Evolutionary conservation across 2,113 vertebrate species (phyloP).

Genomic region (Eupsittula cactorum): DNA sequence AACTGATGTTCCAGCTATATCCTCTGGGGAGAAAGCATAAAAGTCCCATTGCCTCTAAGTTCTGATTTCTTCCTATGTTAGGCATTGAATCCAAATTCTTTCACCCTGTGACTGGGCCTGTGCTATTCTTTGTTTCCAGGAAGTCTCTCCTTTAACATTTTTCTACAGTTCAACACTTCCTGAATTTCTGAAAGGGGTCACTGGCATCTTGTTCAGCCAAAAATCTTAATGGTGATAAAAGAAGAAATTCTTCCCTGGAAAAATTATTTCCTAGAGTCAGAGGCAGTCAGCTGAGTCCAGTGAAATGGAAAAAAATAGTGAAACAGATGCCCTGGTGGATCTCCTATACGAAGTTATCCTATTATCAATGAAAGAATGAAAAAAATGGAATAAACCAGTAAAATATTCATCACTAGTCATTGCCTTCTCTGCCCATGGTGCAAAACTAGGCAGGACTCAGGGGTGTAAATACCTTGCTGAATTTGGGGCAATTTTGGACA

Average conservation of each 20-base stretch:
- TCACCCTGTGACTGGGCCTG: background rate
- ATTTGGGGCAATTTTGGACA: background rate
- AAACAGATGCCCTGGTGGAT: background rate
- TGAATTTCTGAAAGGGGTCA: background rate
- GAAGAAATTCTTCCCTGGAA: background rate
- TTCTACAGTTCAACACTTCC: background rate
- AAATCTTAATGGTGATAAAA: background rate
- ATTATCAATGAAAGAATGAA: background rate
- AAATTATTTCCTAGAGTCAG: background rate
- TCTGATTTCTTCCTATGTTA: background rate
- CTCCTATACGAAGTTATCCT: background rate
- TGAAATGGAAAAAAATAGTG: background rate
- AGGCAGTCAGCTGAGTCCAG: background rate
- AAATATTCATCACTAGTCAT: background rate
- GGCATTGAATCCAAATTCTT: background rate
- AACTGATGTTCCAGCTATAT: background rate
- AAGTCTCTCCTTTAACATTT: background rate
- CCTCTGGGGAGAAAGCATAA: background rate
- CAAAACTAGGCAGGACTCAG: background rate
- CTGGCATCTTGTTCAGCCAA: background rate
- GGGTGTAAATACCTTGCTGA: background rate
- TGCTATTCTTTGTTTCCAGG: background rate
- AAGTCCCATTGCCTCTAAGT: background rate
- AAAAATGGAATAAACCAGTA: background rate
- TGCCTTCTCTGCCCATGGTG: background rate